Conservation (phyloP, 2,113 vertebrate genomes). For the Chaenocephalus aceratus region DNA sequence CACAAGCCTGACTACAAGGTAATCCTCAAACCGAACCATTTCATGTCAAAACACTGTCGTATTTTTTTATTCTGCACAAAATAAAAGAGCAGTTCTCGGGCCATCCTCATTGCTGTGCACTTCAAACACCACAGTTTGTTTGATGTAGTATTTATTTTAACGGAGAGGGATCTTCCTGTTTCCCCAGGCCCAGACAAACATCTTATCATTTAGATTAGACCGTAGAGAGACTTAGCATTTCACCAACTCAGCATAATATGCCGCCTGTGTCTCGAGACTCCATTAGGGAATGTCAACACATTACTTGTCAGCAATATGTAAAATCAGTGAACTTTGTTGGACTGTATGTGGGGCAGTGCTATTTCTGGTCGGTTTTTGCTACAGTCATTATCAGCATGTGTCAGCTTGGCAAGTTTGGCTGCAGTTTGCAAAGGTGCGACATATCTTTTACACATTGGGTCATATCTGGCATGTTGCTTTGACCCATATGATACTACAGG, state of each 20-base stretch:
- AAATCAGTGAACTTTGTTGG: conserved; percentile 53
- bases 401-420: conserved; percentile 43
- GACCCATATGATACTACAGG: conserved; percentile 6
- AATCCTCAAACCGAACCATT: conserved; percentile 7
- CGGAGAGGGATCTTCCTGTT: conserved; percentile 53
- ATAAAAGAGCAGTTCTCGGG: conserved; percentile 42
- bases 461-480: conserved; percentile 32
- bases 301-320: conserved; percentile 64
- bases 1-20: background rate
- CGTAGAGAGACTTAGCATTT: conserved; percentile 68
- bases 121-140: conserved; percentile 66
- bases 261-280: conserved; percentile 62
- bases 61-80: conserved; percentile 35
- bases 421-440: conserved; percentile 5
- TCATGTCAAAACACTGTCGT: conserved; percentile 18
- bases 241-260: conserved; percentile 71
- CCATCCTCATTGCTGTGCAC: conserved; percentile 32
- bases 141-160: conserved; percentile 66
- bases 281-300: conserved; percentile 61
- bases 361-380: conserved; percentile 35
- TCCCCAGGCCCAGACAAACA: conserved; percentile 62
- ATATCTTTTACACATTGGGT: conserved; percentile 47
- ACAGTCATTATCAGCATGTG: conserved; percentile 32
- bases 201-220: conserved; percentile 69
- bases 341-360: conserved; percentile 26